Conservation (phyloP, 2,888 invertebrate genomes). For the Protophormia terraenovae region DNA sequence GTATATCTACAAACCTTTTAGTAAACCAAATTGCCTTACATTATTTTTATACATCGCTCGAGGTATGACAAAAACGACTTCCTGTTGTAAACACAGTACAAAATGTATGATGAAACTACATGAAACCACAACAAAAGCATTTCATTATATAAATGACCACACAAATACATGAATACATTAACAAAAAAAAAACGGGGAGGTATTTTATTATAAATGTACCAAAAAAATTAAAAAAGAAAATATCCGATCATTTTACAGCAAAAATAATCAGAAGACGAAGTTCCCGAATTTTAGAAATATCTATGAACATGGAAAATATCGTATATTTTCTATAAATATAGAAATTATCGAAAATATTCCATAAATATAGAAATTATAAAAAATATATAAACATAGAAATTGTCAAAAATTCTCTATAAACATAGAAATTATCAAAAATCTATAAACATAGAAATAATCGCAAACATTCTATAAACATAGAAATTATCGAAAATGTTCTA, state of each 20-base stretch:
- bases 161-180: conserved; percentile 45
- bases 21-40: background rate
- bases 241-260: conserved; percentile 8
- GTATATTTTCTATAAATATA: too few relatives aligned
- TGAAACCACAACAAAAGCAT: conserved; percentile 66
- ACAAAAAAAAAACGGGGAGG: conserved; percentile 14
- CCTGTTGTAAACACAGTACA: background rate
- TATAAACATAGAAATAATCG: too few relatives aligned
- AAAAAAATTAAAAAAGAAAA: background rate
- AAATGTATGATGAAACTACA: conserved; percentile 36
- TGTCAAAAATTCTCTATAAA: too few relatives aligned
- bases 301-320: too few relatives aligned
- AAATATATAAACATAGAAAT: too few relatives aligned
- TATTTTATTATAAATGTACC: conserved; percentile 32
- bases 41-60: background rate
- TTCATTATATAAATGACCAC: conserved; percentile 64
- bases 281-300: too few relatives aligned
- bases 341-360: too few relatives aligned
- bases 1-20: background rate
- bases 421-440: too few relatives aligned
- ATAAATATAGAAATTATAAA: too few relatives aligned
- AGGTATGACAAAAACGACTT: background rate
- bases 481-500: too few relatives aligned
- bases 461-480: too few relatives aligned
- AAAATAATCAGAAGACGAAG: background rate